These are phyloP conservation scores for Diadumene lineata DNA, from an alignment of 92 coral and sea anemone genomes.

Conservation along the genomic window DNA sequence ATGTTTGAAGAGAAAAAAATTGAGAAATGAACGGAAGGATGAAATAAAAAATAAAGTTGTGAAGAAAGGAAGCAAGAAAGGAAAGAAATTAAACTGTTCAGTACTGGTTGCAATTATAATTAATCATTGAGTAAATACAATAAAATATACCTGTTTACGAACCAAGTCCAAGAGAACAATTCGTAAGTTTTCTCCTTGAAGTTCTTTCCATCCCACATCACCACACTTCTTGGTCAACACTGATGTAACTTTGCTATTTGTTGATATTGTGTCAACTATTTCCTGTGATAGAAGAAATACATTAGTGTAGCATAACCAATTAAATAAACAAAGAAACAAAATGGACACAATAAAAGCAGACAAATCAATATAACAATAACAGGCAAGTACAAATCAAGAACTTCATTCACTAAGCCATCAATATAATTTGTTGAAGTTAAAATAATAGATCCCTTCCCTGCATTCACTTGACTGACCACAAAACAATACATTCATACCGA, in stretches of 20 bases:
- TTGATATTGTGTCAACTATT: constrained; percentile 63
- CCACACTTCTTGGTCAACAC: constrained; percentile 80
- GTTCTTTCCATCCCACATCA: constrained; percentile 89
- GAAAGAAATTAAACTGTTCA: neutral
- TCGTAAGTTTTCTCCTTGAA: constrained; percentile 85
- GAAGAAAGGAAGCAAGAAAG: neutral
- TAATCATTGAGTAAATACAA: neutral
- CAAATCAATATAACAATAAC: neutral
- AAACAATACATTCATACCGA: no score
- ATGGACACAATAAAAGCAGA: neutral
- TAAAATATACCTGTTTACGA: constrained; percentile 60
- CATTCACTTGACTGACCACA: no score
- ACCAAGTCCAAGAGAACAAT: constrained; percentile 59
- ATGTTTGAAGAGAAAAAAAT: no score
- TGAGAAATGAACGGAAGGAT: neutral
- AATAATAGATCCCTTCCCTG: no score
- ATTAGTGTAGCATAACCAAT: no score
- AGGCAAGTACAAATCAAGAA: no score
- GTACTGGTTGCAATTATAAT: neutral
- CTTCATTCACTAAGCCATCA: no score
- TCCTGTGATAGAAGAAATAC: constrained; percentile 41
- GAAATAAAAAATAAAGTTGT: neutral
- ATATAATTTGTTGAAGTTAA: no score
- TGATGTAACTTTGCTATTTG: constrained; percentile 80
- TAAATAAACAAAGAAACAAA: neutral